A percentile compares a stretch with the other conserved stretches of the same genome.
These are phyloP conservation scores for Psilopsiagon aymara DNA, from an alignment of 2,113 vertebrate genomes.

Conservation along the genomic window DNA sequence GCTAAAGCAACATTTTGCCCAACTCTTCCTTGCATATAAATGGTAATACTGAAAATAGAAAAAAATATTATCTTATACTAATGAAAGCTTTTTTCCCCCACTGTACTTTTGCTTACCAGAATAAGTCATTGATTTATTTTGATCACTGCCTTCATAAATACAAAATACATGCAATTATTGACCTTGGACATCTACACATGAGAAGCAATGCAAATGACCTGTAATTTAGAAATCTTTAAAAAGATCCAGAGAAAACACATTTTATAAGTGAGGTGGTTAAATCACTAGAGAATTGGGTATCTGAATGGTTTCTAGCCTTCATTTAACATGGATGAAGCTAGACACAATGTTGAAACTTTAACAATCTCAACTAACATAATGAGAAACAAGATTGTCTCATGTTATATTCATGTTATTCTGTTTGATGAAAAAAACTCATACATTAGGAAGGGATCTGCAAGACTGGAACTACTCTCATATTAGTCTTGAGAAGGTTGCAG, in stretches of 20 bases:
- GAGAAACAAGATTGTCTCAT: conserved; percentile 39
- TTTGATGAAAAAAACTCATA: neutral
- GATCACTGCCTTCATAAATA: neutral
- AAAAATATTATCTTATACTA: neutral
- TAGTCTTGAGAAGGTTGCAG: neutral
- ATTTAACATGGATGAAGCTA: conserved; percentile 13
- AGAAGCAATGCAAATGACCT: neutral
- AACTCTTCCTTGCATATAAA: neutral
- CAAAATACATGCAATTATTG: neutral
- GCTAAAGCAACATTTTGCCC: neutral
- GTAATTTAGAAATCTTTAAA: neutral
- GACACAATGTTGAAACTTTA: neutral
- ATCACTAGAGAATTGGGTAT: neutral
- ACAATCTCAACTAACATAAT: neutral
- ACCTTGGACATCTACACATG: neutral
- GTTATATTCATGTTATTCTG: conserved; percentile 47
- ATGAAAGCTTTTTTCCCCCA: neutral
- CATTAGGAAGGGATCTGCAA: neutral
- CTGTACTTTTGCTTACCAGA: neutral
- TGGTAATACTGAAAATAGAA: neutral
- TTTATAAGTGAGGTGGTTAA: neutral
- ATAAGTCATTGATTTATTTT: neutral
- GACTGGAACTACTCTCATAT: neutral
- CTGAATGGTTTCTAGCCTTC: neutral
- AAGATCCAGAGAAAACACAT: neutral